Evolutionary conservation across 2,888 invertebrate species (phyloP), one percentile per base, ranked within the genome.

Genomic region (Cyclophora albipunctata): DNA sequence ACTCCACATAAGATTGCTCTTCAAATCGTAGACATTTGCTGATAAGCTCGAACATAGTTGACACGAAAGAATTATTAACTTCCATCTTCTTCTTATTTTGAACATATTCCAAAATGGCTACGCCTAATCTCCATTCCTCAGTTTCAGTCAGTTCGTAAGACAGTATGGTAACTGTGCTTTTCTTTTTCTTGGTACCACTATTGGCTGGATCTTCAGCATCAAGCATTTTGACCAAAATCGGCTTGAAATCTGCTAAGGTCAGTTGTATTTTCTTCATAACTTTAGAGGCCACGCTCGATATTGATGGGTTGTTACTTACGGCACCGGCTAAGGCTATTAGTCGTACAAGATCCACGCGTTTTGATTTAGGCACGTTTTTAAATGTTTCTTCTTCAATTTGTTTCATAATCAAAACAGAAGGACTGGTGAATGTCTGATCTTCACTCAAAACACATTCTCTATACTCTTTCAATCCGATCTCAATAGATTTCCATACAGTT

Each of bases 21-120:
- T 96, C 96, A 63, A 95, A 92, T 55, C 93, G 90, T 42, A 97
- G 80, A 60, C 96, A 96, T 80, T 92, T 92, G 67, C 93, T 93
- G 7, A 98, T 76, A 45, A 97, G 79, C 52, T 93, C 93, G 71
- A 98, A 97, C 0, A 97, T 78, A 3, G 92, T 71, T 0, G 93
- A 92, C n/a, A 97, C 89, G 45, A 98, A 84, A 0, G 90, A 62
- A 48, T 92, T 90, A 7, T 92, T 89, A 45, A 94, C 91, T 1
- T 85, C 76, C 57, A 98, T 90, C 76, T 94, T 95, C 76, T 94
- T 94, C 71, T 97, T 96, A 62, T 91, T 93, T 75, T 98, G 97
- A 7, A 96, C 88, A 57, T 95, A 92, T 80, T 98, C 98, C 34
- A 98, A 83, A 1, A 96, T 79, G 0, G 94, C 92, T 34, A 95